Percentiles rank a stretch among this genome's conserved stretches.
phyloP scores from a whole-genome alignment of 2,888 invertebrate genomes.

The Dorcus hopei region DNA sequence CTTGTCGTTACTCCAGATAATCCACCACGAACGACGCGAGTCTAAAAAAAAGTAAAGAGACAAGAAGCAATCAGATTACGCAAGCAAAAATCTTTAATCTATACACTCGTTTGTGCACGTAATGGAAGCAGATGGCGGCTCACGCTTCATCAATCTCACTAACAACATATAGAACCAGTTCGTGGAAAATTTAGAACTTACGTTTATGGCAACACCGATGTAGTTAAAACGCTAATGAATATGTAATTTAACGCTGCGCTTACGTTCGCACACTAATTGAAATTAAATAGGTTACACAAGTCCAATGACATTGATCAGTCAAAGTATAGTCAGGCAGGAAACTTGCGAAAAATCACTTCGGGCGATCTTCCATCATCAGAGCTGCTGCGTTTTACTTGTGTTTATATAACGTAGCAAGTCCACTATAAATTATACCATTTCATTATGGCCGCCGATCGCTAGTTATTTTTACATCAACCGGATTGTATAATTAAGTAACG shows the following conservation, averaged over 20 bases:
- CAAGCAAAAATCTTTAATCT: slow-evolving; percentile 5
- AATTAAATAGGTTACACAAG: slow-evolving; percentile 9
- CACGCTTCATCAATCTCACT: slow-evolving; percentile 32
- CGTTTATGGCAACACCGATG: not conserved
- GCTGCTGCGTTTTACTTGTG: no score
- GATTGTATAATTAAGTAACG: no score
- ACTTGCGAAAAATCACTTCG: no score
- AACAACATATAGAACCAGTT: slow-evolving; percentile 27
- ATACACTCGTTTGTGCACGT: slow-evolving; percentile 10
- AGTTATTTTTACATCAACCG: no score
- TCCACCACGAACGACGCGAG: slow-evolving; percentile 38
- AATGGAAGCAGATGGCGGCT: slow-evolving; percentile 25
- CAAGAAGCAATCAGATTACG: slow-evolving; percentile 1
- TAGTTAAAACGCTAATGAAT: not conserved
- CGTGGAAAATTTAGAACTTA: not conserved
- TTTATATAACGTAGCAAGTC: no score
- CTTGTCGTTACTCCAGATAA: slow-evolving; percentile 36
- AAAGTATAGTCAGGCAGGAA: not conserved
- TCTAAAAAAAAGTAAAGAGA: slow-evolving; percentile 28
- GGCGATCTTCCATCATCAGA: no score
- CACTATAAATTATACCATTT: no score
- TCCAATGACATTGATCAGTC: not conserved
- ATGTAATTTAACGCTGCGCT: not conserved
- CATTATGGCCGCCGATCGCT: no score
- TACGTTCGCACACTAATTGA: slow-evolving; percentile 11